Evolutionary conservation across 2,113 vertebrate genomes (phyloP).

Genomic region (Triplophysa siluroides): DNA sequence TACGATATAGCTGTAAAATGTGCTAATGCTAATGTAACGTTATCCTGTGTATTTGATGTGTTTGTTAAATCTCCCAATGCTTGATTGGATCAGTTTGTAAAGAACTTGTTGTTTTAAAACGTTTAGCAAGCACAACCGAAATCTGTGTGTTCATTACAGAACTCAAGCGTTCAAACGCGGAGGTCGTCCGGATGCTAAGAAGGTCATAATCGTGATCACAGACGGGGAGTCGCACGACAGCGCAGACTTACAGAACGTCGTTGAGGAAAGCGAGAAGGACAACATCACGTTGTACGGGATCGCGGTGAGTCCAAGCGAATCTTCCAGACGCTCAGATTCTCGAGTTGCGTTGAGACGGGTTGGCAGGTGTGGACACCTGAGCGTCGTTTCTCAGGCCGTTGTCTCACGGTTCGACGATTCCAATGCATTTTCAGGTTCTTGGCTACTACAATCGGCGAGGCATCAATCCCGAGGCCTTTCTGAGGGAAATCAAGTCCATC

Average conservation of each 20-base stretch:
- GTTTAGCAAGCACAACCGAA: no score
- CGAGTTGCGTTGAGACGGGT: not conserved
- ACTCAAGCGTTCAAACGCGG: slow-evolving; percentile 88
- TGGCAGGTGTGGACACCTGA: slow-evolving; percentile 4
- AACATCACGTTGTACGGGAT: slow-evolving; percentile 94
- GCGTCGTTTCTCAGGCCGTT: slow-evolving; percentile 28
- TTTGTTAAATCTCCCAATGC: no score
- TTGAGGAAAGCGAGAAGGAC: slow-evolving; percentile 85
- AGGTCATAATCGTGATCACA: slow-evolving; percentile 98
- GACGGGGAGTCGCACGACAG: slow-evolving; percentile 97
- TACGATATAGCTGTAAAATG: slow-evolving; percentile 57
- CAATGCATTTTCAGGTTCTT: slow-evolving; percentile 78
- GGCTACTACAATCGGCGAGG: slow-evolving; percentile 94
- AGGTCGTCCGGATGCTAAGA: slow-evolving; percentile 87
- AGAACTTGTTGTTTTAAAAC: no score
- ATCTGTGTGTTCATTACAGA: slow-evolving; percentile 27
- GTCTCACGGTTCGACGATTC: slow-evolving; percentile 14
- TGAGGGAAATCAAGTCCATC: slow-evolving; percentile 93
- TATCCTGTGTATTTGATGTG: no score
- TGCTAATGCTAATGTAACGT: no score
- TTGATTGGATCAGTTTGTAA: no score
- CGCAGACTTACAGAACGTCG: slow-evolving; percentile 83
- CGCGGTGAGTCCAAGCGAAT: slow-evolving; percentile 79
- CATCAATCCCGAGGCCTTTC: slow-evolving; percentile 90
- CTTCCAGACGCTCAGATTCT: not conserved